Conservation (phyloP, 2,113 vertebrate species). For the Tyrannus savana region DNA sequence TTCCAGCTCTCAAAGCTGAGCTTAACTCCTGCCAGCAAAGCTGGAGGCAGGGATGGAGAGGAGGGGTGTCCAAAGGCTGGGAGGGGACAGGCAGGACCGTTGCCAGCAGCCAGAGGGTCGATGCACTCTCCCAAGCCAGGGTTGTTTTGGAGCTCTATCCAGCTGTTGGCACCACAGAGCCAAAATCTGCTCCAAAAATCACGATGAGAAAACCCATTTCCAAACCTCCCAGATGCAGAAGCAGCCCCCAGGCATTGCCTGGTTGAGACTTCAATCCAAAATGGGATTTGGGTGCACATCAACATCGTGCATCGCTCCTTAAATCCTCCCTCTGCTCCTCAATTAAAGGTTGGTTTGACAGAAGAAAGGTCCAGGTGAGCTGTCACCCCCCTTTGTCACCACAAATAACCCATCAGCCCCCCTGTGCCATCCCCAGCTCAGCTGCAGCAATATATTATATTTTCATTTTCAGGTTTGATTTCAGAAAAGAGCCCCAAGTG, state of each 20-base stretch:
- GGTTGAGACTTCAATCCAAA: not conserved
- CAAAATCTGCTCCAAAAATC: not conserved
- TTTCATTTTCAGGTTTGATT: not conserved
- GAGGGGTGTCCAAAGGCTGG: not conserved
- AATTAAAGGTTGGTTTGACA: not conserved
- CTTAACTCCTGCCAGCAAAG: not conserved
- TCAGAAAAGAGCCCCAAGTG: not conserved
- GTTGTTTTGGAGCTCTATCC: not conserved
- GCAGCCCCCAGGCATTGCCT: not conserved
- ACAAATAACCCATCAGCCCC: not conserved
- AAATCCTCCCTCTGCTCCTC: not conserved
- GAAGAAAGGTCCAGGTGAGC: not conserved
- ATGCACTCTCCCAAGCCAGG: not conserved
- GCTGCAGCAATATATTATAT: not conserved
- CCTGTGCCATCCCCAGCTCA: not conserved
- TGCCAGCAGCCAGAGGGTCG: rapidly evolving
- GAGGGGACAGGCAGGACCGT: not conserved
- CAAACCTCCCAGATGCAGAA: not conserved
- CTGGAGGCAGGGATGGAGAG: not conserved
- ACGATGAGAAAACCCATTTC: not conserved
- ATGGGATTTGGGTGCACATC: rapidly evolving
- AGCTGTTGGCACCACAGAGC: not conserved
- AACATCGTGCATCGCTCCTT: rapidly evolving
- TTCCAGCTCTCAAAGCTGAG: not conserved
- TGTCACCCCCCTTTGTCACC: not conserved